Conservation (phyloP, 1,140 invertebrate species). For the Pogonognathellus flavescens region DNA sequence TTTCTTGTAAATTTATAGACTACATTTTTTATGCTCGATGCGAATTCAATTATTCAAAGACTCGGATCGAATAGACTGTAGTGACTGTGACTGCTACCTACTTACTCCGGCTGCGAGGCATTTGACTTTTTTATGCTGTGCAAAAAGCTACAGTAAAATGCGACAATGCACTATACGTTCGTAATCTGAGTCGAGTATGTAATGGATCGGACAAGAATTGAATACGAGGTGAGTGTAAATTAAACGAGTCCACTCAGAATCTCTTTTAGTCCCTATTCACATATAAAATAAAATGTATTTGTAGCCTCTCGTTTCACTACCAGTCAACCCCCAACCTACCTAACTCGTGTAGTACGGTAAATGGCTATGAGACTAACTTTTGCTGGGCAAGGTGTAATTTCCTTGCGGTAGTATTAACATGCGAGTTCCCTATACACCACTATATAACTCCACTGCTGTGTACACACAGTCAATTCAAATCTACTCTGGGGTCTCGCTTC, state of each 20-base stretch:
- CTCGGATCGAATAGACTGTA: not conserved
- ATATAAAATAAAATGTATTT: too few relatives aligned
- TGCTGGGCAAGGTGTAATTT: too few relatives aligned
- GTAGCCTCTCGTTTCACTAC: too few relatives aligned
- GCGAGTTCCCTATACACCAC: too few relatives aligned
- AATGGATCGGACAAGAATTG: not conserved
- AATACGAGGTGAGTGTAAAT: not conserved
- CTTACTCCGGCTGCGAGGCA: not conserved
- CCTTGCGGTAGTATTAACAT: too few relatives aligned
- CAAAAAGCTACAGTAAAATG: not conserved
- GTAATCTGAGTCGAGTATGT: not conserved
- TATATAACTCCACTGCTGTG: too few relatives aligned
- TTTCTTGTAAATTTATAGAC: not conserved
- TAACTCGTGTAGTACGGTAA: too few relatives aligned
- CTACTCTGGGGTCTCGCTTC: not conserved
- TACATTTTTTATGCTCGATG: not conserved
- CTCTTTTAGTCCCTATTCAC: not conserved
- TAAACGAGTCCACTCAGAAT: constrained; percentile 12
- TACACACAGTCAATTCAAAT: too few relatives aligned
- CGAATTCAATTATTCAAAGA: constrained; percentile 15
- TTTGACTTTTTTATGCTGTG: not conserved
- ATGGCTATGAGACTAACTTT: too few relatives aligned
- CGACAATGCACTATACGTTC: not conserved
- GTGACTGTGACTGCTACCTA: not conserved
- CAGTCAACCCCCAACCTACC: too few relatives aligned